Conservation (phyloP, 2,797 vertebrate genomes). For the Knipowitschia caucasica region DNA sequence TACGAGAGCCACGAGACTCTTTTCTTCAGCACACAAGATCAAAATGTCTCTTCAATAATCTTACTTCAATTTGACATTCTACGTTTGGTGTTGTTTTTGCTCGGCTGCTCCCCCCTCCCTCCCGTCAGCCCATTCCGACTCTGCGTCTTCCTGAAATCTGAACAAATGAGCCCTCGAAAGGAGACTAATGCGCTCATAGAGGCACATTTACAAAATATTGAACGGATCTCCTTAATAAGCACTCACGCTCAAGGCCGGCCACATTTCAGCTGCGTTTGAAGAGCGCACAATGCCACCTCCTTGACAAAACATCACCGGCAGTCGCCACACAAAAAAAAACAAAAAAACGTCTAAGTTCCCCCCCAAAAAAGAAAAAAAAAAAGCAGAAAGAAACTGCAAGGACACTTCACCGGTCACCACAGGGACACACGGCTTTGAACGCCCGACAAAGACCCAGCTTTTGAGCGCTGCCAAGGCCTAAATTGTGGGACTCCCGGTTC, state of each 20-base stretch:
- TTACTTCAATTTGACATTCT: no score
- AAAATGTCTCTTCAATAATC: no score
- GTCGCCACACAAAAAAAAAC: neutral
- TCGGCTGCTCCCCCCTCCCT: neutral
- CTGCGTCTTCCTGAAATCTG: neutral
- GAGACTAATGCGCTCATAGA: neutral
- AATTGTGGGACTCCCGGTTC: slow-evolving; percentile 28
- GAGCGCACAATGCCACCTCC: slow-evolving; percentile 17
- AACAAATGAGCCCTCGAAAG: neutral
- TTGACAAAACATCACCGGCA: slow-evolving; percentile 1
- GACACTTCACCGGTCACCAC: slow-evolving; percentile 15
- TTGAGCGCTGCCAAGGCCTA: slow-evolving; percentile 3
- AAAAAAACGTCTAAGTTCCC: slow-evolving; percentile 2
- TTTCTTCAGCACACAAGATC: no score
- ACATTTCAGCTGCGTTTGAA: slow-evolving; percentile 17
- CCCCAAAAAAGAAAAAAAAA: neutral
- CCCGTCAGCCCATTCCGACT: neutral
- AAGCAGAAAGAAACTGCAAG: slow-evolving; percentile 15
- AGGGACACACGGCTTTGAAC: slow-evolving; percentile 18
- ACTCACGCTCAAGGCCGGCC: slow-evolving; percentile 23
- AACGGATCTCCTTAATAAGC: slow-evolving; percentile 9
- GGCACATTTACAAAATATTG: slow-evolving; percentile 7
- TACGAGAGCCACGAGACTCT: no score
- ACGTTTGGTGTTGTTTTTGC: neutral
- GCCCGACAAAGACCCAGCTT: slow-evolving; percentile 8